Base-by-base conservation (phyloP, 1,140 invertebrate genomes). In the Drosophila tsacasi region DNA sequence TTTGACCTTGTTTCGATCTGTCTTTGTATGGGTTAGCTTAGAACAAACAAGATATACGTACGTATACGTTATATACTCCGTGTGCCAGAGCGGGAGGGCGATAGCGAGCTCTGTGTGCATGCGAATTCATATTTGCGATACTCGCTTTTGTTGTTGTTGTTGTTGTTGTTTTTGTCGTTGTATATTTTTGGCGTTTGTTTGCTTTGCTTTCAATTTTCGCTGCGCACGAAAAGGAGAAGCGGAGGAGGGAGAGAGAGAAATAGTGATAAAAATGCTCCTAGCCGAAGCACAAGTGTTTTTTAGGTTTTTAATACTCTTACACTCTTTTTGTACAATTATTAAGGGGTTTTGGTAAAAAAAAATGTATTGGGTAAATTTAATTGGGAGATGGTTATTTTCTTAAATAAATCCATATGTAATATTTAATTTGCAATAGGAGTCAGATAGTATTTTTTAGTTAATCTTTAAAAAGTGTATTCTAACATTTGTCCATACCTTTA, bases 1-100 rank as follows among this genome's bases (percentile, higher is more conserved):
- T 90, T 91, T 91, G 90, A 91, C 90, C 90, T 91, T 91, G 90
- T 91, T 91, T 92, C 72, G 76, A 55, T 55, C 39, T 79, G 67
- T 49, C 55, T 60, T 30, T 81, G 84, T 87, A 62, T 89, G 67
- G 32, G 84, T 76, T 66, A 61, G 72, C 69, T 89, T 90, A 89
- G 84, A 89, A 89, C 81, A 89, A 89, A 84, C 84, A 89, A 89
- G 84, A 89, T 84, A 89, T 65, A 52, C 37, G 17, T 37, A 27
- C 46, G 32, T n/a, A 37, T n/a, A 25, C 21, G 23, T 32, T 12
- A 39, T 35, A 17, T 46, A 67, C 57, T 57, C 44, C 44, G 35
- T 52, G 19, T 50, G 69, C 21, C 27, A 42, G 25, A 73, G 15
- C 3, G 52, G 40, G 66, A 71, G 10, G 5, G 44, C 52, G 30